These are phyloP conservation scores for Sinosuthora webbiana DNA, from an alignment of 2,113 vertebrate genomes.

Conservation along the genomic window DNA sequence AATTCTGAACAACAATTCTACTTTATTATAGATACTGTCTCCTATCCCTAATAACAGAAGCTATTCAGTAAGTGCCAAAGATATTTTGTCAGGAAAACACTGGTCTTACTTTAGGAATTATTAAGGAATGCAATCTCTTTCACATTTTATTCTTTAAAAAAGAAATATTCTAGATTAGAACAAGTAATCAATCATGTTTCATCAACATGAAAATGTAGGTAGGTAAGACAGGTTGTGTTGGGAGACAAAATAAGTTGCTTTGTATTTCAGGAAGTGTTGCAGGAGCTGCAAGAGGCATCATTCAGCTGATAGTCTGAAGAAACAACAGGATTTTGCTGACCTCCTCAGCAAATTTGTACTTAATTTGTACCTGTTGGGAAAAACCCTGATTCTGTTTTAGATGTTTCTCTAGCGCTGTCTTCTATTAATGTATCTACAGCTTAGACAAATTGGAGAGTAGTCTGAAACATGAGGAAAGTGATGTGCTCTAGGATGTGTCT, in stretches of 20 bases:
- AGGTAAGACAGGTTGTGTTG: background rate
- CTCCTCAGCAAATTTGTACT: background rate
- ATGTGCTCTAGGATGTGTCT: background rate
- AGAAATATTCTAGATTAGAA: background rate
- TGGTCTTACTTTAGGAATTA: background rate
- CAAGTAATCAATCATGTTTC: too few relatives aligned
- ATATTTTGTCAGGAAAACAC: background rate
- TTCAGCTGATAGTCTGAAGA: background rate
- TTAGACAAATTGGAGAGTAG: background rate
- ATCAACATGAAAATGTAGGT: background rate
- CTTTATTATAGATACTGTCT: background rate
- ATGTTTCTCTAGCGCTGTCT: background rate
- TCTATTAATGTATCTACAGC: background rate
- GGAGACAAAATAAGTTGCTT: background rate
- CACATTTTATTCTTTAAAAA: background rate
- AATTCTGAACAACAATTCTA: background rate
- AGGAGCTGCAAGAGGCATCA: background rate
- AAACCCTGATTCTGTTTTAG: background rate
- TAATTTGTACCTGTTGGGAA: background rate
- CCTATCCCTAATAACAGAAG: background rate
- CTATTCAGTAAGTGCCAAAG: background rate
- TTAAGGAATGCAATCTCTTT: background rate
- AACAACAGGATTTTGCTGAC: background rate
- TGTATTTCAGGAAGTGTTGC: background rate
- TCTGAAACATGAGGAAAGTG: background rate